These are phyloP conservation scores for Stenodera caucasica DNA, from an alignment of 2,888 invertebrate species.

Conservation along the genomic window DNA sequence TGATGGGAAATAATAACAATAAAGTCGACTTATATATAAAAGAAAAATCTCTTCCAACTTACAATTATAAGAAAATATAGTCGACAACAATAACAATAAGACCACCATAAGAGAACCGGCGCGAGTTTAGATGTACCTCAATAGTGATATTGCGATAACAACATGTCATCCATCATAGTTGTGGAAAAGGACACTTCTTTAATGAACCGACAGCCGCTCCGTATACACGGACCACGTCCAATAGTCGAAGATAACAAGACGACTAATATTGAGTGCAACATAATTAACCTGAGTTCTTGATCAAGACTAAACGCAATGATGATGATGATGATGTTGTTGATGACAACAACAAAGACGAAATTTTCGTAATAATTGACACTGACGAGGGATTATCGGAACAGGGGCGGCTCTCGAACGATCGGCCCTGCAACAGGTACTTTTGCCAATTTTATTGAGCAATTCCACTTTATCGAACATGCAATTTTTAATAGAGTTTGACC, in stretches of 20 bases:
- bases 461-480: too few relatives aligned
- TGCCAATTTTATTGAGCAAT: too few relatives aligned
- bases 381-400: conserved; percentile 20
- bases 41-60: neutral
- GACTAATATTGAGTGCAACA: conserved; percentile 44
- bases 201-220: conserved; percentile 53
- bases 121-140: conserved; percentile 46
- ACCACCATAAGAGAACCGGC: conserved; percentile 45
- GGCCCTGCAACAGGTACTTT: too few relatives aligned
- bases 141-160: conserved; percentile 51
- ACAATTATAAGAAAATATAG: too few relatives aligned
- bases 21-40: neutral
- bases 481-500: too few relatives aligned
- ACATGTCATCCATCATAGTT: conserved; percentile 54
- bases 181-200: conserved; percentile 52
- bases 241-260: conserved; percentile 41
- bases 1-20: neutral
- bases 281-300: conserved; percentile 30
- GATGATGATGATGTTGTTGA: neutral
- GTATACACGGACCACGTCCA: conserved; percentile 44
- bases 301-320: conserved; percentile 8
- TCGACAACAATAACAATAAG: conserved; percentile 19
- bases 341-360: neutral
- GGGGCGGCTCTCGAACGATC: too few relatives aligned
- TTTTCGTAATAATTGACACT: conserved; percentile 24